Conservation (phyloP, 2,888 invertebrate genomes). For the Limnephilus marmoratus region DNA sequence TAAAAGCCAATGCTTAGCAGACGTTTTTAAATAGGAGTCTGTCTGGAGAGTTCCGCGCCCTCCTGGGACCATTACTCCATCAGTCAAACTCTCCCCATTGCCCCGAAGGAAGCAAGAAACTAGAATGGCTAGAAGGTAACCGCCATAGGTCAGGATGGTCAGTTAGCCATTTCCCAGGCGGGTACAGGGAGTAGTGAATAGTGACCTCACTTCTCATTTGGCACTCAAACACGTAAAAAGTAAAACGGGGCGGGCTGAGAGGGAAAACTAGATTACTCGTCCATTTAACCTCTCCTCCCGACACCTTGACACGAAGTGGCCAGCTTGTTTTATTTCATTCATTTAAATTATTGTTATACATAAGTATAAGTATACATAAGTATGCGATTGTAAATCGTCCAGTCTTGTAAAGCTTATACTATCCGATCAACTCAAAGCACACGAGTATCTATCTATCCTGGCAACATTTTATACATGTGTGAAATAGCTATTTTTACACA, state of each 20-base stretch:
- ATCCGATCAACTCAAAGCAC: too few relatives aligned
- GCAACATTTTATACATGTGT: too few relatives aligned
- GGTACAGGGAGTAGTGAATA: not conserved
- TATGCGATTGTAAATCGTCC: too few relatives aligned
- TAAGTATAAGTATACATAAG: too few relatives aligned
- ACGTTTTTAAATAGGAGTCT: constrained; percentile 10
- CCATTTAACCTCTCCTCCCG: not conserved
- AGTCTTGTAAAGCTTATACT: too few relatives aligned
- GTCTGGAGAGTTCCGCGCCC: not conserved
- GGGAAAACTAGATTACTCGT: constrained; percentile 4
- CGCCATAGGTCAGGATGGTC: not conserved
- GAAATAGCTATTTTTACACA: too few relatives aligned
- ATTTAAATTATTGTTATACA: too few relatives aligned
- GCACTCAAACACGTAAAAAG: constrained; percentile 14
- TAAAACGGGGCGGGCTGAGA: constrained; percentile 12
- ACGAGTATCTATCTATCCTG: too few relatives aligned
- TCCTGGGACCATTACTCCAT: not conserved
- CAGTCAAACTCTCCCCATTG: not conserved
- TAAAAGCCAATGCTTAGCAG: constrained; percentile 10
- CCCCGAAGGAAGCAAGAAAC: constrained; percentile 6
- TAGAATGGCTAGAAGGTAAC: not conserved
- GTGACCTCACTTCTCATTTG: not conserved
- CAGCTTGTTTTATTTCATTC: not conserved
- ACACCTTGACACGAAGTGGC: constrained; percentile 5
- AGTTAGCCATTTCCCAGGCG: not conserved